A percentile compares a stretch with the other conserved stretches of the same genome.
These are phyloP conservation scores for Paelopatides confundens DNA, from an alignment of 53 echinoderm and acorn worm genomes.

Conservation along the genomic window DNA sequence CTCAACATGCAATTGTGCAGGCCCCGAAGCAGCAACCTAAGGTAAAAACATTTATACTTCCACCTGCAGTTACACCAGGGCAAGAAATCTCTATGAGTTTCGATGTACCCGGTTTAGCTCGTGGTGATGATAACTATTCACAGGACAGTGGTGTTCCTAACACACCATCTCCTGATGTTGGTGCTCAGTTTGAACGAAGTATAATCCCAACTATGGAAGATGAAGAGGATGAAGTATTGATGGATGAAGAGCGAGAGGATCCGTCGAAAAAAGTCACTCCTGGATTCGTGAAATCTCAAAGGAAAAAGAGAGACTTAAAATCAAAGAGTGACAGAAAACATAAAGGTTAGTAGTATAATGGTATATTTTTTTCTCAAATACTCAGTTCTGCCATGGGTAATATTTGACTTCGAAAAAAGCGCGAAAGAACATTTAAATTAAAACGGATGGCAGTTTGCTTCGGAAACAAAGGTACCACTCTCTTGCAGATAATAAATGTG, in stretches of 20 bases:
- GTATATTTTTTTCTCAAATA: no score
- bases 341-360: conserved; percentile 27
- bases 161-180: conserved; percentile 14
- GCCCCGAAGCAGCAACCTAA: conserved; percentile 12
- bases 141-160: conserved; percentile 37
- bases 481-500: no score
- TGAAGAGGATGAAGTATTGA: conserved; percentile 10
- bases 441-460: no score
- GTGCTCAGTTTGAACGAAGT: background rate
- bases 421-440: no score
- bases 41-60: conserved; percentile 2
- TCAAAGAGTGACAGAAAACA: conserved; percentile 35
- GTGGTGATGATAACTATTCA: conserved; percentile 12
- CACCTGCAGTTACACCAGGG: conserved; percentile 10
- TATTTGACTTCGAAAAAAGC: no score
- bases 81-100: conserved; percentile 27
- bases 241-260: conserved; percentile 24
- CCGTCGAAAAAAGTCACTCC: background rate
- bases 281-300: conserved; percentile 44
- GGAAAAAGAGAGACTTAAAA: conserved; percentile 38
- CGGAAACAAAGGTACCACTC: no score
- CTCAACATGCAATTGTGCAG: conserved; percentile 6
- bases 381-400: no score
- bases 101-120: conserved; percentile 12
- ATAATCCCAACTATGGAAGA: conserved; percentile 5